Base-by-base conservation (phyloP, 2,888 invertebrate genomes). In the Eugnorisma glareosa region DNA sequence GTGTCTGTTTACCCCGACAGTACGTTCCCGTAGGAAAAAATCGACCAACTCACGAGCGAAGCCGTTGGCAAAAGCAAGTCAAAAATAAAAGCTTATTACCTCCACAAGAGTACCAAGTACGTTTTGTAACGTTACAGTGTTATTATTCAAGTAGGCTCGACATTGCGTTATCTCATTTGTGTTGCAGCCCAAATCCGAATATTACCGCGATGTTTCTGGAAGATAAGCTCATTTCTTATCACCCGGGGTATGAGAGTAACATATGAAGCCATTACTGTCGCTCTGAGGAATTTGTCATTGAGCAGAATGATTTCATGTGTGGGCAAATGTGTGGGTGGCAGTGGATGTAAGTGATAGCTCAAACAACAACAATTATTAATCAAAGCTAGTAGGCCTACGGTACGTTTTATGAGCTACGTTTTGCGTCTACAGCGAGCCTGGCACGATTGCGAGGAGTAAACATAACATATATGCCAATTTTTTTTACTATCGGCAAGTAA, bases 191-290 rank as follows among this genome's bases (percentile, higher is more conserved):
- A 85, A 83, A 86, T 78, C 83, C 64, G 82, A 90, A 93, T 92
- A 93, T 93, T 91, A 90, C 91, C 79, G 85, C 88, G 90, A 94
- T 94, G 92, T 92, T 89, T 92, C 91, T 91, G 84, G 72, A 86
- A 92, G 93, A 94, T 94, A 93, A 93, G 92, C 93, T 90, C 93
- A 94, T 94, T 90, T 93, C 93, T 94, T 94, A 93, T 92, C 92
- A 91, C 79, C 79, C 80, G 40, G 86, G 88, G 89, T 85, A 86
- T 79, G 90, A 89, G 88, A 79, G 84, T 89, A 90, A 93, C 87
- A 88, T 88, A 93, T 93, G 93, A 91, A 78, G 89, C 91, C 90
- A 92, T 92, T 92, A 92, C 87, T 84, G 87, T 86, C 83, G 79
- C 85, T 81, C 79, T 82, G 85, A 79, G 87, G 75, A 87, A 87